A percentile compares a stretch with the other conserved stretches of the same genome.
Evolutionary conservation across 1,140 invertebrate genomes (phyloP).

Genomic region (Papilio polytes): DNA sequence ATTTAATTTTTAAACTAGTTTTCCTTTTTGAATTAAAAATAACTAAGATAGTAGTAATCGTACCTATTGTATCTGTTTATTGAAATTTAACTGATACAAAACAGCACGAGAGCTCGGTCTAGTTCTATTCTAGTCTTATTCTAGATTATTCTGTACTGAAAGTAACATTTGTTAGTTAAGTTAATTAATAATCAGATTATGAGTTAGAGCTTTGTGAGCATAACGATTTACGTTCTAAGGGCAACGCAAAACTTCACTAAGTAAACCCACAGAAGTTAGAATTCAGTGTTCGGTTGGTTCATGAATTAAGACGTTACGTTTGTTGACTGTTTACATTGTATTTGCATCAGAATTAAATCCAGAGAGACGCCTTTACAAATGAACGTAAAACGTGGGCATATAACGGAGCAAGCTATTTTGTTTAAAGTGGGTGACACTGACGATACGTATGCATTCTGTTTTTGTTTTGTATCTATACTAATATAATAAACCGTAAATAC

Average conservation of each 20-base stretch:
- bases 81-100: not conserved
- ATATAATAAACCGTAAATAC: too few species aligned
- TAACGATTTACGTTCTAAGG: constrained; percentile 31
- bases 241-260: constrained; percentile 45
- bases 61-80: too few species aligned
- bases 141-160: not conserved
- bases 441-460: too few species aligned
- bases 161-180: not conserved
- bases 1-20: too few species aligned
- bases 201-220: not conserved
- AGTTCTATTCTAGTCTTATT: not conserved
- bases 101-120: not conserved
- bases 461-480: too few species aligned
- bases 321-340: constrained; percentile 57
- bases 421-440: too few species aligned
- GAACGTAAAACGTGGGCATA: constrained; percentile 44
- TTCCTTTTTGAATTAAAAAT: too few species aligned
- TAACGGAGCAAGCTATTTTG: constrained; percentile 7
- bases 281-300: constrained; percentile 47
- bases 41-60: too few species aligned
- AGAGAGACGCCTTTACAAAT: constrained; percentile 57
- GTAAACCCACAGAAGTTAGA: constrained; percentile 49
- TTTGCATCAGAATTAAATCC: constrained; percentile 70
- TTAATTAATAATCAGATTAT: not conserved
- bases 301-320: constrained; percentile 52